These are phyloP conservation scores for Drosophila heteroneura DNA, from an alignment of 2,888 invertebrate genomes.

Conservation along the genomic window DNA sequence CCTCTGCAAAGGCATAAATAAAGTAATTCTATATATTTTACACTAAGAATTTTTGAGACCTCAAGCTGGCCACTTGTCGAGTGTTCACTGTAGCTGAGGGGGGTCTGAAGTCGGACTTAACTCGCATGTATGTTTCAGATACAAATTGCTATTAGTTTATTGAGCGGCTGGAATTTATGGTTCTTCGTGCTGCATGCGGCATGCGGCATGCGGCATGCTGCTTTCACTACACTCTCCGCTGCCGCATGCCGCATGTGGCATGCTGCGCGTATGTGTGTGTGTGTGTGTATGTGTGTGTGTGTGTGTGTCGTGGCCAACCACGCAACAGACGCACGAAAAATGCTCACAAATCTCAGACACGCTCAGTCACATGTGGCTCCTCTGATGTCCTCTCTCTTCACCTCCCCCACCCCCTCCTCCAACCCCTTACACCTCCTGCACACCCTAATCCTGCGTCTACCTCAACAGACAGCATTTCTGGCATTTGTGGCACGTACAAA, in stretches of 20 bases:
- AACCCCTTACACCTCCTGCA: neutral
- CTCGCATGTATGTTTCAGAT: slow-evolving; percentile 64
- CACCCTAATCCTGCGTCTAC: neutral
- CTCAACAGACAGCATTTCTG: slow-evolving; percentile 27
- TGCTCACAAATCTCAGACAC: slow-evolving; percentile 70
- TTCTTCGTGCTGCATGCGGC: slow-evolving; percentile 49
- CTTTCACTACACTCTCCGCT: slow-evolving; percentile 2
- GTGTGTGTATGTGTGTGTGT: slow-evolving; percentile 1
- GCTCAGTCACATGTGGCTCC: slow-evolving; percentile 54
- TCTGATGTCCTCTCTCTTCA: slow-evolving; percentile 4
- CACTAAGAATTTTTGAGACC: neutral
- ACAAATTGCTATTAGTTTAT: slow-evolving; percentile 81
- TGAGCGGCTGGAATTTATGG: slow-evolving; percentile 75
- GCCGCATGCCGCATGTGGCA: slow-evolving; percentile 2
- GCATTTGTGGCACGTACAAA: slow-evolving; percentile 78
- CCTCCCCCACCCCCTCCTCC: neutral
- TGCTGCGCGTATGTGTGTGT: slow-evolving; percentile 13
- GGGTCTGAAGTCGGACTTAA: slow-evolving; percentile 6
- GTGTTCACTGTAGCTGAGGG: neutral
- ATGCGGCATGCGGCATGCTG: slow-evolving; percentile 14
- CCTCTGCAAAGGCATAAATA: neutral
- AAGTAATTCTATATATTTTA: neutral
- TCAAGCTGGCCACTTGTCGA: neutral
- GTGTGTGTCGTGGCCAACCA: slow-evolving; percentile 58
- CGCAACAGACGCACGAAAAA: slow-evolving; percentile 63